Base-by-base conservation (phyloP, 1,140 invertebrate species). In the Eumaeus atala region DNA sequence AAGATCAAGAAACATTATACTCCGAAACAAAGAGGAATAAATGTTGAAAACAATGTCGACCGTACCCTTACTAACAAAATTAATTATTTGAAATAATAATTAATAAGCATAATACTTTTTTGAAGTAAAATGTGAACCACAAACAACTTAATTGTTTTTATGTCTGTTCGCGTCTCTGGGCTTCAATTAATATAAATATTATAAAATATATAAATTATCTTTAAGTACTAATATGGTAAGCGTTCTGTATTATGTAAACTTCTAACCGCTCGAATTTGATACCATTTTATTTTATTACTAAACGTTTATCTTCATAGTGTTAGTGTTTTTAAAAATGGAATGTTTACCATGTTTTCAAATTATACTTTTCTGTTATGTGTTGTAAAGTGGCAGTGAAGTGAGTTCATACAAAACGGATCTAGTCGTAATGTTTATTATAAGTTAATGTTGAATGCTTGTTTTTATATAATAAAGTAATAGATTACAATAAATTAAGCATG, bases 401-500 rank as follows among this genome's bases (percentile, higher is more conserved):
- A 40, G 51, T 28, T 34, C 48, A 53, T 21, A 53, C 37, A 52
- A 51, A 9, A 42, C 18, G 51, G 38, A 53, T 53, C 51, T 53
- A 53, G 51, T 53, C 51, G 50, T 51, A 53, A 53, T 14, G 49
- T 35, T 37, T 51, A 38, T 35, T 53, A 1, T 44, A 34, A 11
- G 17, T 16, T 14, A 28, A 28, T 28, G 21, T 28, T 28, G 21
- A 28, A 28, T 44, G 40, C 16, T 44, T 44, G 40, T 44, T 44
- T 44, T 44, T 44, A 44, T 44, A 44, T 44, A 40, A 40, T 14
- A 44, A 9, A 44, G 17, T 16, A 44, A 44, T 44, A 14, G 14
- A n/a, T 40, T 44, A 1, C 6, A 44, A 44, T 44, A 44, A 44
- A 44, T 1, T 16, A 8, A 44, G 38, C 14, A 16, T 7, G 40